Evolutionary conservation across 2,113 vertebrate species (phyloP).

Genomic region (Pedetes capensis): DNA sequence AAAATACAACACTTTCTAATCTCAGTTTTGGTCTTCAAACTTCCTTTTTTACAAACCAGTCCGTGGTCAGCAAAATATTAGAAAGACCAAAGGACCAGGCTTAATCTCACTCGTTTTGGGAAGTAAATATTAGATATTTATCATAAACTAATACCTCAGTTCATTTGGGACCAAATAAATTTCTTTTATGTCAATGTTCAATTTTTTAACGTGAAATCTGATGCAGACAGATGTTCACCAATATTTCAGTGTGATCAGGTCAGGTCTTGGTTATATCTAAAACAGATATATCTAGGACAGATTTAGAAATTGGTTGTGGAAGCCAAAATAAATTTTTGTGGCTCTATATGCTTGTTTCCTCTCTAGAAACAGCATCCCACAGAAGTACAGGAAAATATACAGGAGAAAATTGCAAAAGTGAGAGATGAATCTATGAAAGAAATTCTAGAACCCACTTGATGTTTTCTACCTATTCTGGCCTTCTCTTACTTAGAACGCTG

Average conservation of each 20-base stretch:
- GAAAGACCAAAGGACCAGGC: neutral
- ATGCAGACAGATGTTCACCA: neutral
- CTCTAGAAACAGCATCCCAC: neutral
- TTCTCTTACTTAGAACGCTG: neutral
- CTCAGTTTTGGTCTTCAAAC: neutral
- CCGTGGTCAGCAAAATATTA: neutral
- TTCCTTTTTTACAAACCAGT: neutral
- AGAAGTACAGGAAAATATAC: neutral
- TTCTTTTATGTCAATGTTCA: neutral
- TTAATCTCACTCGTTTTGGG: neutral
- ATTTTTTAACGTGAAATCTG: neutral
- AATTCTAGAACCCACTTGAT: neutral
- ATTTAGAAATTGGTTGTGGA: conserved; percentile 15
- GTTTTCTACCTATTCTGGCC: neutral
- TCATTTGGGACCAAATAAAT: neutral
- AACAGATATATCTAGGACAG: neutral
- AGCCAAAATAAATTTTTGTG: neutral
- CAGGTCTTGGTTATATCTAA: neutral
- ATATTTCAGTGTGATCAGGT: conserved; percentile 27
- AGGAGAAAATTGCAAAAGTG: neutral
- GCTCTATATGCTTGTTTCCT: neutral
- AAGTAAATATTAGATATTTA: neutral
- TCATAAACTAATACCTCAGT: neutral
- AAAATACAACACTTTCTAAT: neutral
- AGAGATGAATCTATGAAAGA: neutral